Conservation (phyloP, 2,113 vertebrate species). For the Neofelis nebulosa region DNA sequence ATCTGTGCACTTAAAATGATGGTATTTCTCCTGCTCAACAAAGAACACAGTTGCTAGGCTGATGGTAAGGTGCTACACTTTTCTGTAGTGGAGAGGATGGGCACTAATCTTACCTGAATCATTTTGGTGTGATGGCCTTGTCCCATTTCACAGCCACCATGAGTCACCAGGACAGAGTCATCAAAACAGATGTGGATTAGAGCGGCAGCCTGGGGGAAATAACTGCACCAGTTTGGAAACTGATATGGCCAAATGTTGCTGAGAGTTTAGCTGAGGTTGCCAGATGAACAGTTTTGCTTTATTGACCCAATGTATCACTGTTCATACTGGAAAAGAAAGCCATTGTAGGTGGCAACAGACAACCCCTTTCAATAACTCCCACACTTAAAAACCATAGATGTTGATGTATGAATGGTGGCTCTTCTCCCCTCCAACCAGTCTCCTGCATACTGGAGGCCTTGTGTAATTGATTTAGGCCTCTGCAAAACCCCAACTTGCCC, state of each 20-base stretch:
- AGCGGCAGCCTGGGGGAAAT: conserved; percentile 84
- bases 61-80: fast-evolving
- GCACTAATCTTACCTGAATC: conserved; percentile 83
- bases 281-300: neutral
- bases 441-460: neutral
- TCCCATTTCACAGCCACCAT: conserved; percentile 89
- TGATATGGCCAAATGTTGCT: fast-evolving
- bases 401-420: neutral
- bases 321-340: neutral
- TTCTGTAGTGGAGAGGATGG: neutral
- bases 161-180: conserved; percentile 90
- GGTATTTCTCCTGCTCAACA: neutral
- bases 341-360: neutral
- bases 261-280: neutral
- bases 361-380: neutral
- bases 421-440: no score
- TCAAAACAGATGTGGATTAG: conserved; percentile 91
- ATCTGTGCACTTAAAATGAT: neutral
- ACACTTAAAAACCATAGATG: neutral
- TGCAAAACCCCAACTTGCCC: neutral
- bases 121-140: conserved; percentile 93
- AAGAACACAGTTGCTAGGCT: neutral
- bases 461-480: neutral
- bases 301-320: neutral
- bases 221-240: neutral